Evolutionary conservation across 2,797 vertebrate species (phyloP), one percentile per base, ranked within the genome.

Genomic region (Melanotaenia maccullochi): DNA sequence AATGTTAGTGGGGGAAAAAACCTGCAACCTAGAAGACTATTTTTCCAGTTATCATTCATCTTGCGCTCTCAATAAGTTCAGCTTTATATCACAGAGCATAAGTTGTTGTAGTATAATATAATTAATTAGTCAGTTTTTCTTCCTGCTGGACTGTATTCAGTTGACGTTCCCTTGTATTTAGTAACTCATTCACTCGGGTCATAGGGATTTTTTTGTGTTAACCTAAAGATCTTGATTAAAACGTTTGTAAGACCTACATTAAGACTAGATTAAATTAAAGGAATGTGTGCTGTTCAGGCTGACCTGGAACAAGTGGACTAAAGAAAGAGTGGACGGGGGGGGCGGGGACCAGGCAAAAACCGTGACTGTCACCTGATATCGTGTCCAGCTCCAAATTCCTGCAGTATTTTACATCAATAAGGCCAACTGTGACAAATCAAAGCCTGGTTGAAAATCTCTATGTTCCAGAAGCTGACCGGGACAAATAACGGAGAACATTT

Each of bases 401-500:
- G 33, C 3, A 49, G 57, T 61, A 18, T 30, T 78, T 79, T 40
- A 49, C 24, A 22, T 57, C 47, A 57, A 70, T 71, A 63, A 78
- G 42, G 56, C 64, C 32, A 60, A 70, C 44, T 67, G 22, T 56
- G 44, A 68, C 16, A 60, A 71, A 72, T 69, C 42, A 67, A 62
- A 75, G 38, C 52, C 40, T 22, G 38, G 25, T 28, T 68, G 61
- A 74, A 49, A 33, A 60, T 62, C 56, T 35, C 25, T 3, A 5
- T 38, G 62, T 70, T 44, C 20, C 18, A n/a, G 36, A 78, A 55
- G 49, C 20, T 71, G 64, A 74, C 55, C 25, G 2, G 70, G 62
- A 72, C 68, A 69, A 68, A 65, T 42, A 20, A 75, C 47, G 54
- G 38, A 72, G 65, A 82, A 68, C 69, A 71, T 78, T 86, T 76